Evolutionary conservation across 2,888 invertebrate species (phyloP).

Genomic region (Eucera pruinosa): DNA sequence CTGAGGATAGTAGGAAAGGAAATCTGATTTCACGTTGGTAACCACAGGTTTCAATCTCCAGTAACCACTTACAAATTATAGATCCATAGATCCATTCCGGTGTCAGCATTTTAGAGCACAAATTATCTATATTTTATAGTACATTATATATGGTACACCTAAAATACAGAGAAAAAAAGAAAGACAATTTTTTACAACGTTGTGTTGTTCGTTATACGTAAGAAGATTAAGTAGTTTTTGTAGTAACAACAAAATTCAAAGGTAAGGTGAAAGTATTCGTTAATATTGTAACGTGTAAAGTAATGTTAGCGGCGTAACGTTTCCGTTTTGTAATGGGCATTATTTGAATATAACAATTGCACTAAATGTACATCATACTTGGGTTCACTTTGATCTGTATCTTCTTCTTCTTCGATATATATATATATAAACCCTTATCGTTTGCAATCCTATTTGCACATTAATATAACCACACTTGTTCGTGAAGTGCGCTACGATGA

Average conservation of each 20-base stretch:
- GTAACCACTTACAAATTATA: too few species aligned
- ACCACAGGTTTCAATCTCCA: too few species aligned
- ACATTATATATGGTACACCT: too few species aligned
- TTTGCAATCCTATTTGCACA: slow-evolving; percentile 46
- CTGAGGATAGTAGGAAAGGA: too few species aligned
- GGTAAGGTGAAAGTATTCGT: slow-evolving; percentile 34
- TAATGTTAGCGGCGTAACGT: background rate
- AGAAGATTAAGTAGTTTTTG: slow-evolving; percentile 18
- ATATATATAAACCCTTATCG: slow-evolving; percentile 15
- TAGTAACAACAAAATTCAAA: slow-evolving; percentile 5
- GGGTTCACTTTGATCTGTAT: slow-evolving; percentile 15
- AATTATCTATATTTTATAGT: background rate
- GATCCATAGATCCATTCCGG: too few species aligned
- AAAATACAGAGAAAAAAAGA: background rate
- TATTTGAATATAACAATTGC: slow-evolving; percentile 49
- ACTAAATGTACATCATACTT: slow-evolving; percentile 14
- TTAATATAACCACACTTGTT: slow-evolving; percentile 19
- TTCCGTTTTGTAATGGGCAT: slow-evolving; percentile 14
- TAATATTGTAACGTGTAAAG: slow-evolving; percentile 3
- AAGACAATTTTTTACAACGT: slow-evolving; percentile 4
- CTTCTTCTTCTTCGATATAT: too few species aligned
- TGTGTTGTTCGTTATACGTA: slow-evolving; percentile 7
- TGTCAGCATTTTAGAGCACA: too few species aligned
- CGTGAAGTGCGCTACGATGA: slow-evolving; percentile 45
- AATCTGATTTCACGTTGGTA: too few species aligned